phyloP scores from a whole-genome alignment of 2,888 invertebrate species.

The Heliconius ismenius region DNA sequence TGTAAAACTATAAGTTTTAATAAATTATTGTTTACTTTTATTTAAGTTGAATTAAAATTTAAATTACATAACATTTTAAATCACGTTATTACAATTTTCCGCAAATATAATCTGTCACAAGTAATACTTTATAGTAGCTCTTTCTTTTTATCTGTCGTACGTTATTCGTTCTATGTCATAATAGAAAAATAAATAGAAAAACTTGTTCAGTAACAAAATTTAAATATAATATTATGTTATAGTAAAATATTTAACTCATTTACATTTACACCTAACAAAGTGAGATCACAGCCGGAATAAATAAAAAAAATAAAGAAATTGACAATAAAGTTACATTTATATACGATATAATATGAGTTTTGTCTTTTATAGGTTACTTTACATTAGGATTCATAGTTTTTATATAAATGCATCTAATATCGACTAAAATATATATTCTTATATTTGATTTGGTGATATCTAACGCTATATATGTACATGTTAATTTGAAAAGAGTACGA shows the following conservation, averaged over 20 bases:
- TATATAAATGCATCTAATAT: conserved; percentile 26
- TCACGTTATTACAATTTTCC: neutral
- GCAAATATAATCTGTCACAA: neutral
- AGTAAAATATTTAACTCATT: conserved; percentile 12
- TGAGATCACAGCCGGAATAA: conserved; percentile 38
- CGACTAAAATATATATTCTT: conserved; percentile 15
- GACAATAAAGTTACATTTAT: neutral
- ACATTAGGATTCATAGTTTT: conserved; percentile 32
- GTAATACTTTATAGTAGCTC: neutral
- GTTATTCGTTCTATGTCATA: too few species aligned
- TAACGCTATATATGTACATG: conserved; percentile 31
- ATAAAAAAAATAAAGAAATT: conserved; percentile 5
- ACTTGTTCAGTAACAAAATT: neutral
- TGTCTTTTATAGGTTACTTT: conserved; percentile 11
- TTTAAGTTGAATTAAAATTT: neutral
- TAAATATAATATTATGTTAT: neutral
- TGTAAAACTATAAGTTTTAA: too few species aligned
- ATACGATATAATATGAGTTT: neutral
- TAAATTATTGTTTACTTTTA: neutral
- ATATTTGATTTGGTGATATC: conserved; percentile 27
- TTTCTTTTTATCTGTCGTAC: neutral
- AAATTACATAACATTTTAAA: neutral
- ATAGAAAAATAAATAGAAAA: too few species aligned
- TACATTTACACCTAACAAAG: conserved; percentile 4
- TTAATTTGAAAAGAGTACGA: conserved; percentile 15